Evolutionary conservation across 2,113 vertebrate genomes (phyloP), one percentile per base, ranked within the genome.

Genomic region (Hippocampus comes): DNA sequence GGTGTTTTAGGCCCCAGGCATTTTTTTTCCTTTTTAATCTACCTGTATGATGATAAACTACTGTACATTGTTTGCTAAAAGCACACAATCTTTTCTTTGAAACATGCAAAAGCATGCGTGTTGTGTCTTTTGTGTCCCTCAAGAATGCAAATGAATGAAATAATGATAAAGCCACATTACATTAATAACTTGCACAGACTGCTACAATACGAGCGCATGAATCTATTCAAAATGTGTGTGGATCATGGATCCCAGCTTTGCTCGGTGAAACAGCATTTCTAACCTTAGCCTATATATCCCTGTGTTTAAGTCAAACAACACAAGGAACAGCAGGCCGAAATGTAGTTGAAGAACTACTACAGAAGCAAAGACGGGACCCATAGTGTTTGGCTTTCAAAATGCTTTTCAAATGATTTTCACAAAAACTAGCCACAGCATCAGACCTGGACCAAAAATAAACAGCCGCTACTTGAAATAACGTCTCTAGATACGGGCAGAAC

Each of bases 351-450:
- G 27, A 48, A n/a, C 55, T 43, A 73, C 64, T 73, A 72, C 5
- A n/a, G 83, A 74, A 88, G 64, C 81, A 84, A 83, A 85, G 86
- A 78, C 53, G 70, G 84, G 81, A 84, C 51, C 79, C 83, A 55
- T 49, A 5, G 65, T n/a, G 67, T 84, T 59, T 6, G 79, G 75
- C 67, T 67, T 76, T 38, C 34, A 51, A 83, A 79, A 78, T 80
- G 82, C 76, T 82, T 76, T 84, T 72, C 76, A 80, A 65, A 21
- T 63, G 43, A 65, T 70, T 82, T 68, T 73, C 79, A 84, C 79
- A 82, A 82, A 81, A 81, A 86, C 63, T 68, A 76, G 74, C 73
- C 25, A 77, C 69, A 79, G 73, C 80, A 85, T 88, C 90, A 91
- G 88, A 89, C 90, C 85, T 88, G 87, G 88, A 85, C 68, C 73